Percentiles rank a stretch among this genome's conserved stretches.
phyloP scores from a whole-genome alignment of 2,888 invertebrate species.

The Pharmacophagus antenor region DNA sequence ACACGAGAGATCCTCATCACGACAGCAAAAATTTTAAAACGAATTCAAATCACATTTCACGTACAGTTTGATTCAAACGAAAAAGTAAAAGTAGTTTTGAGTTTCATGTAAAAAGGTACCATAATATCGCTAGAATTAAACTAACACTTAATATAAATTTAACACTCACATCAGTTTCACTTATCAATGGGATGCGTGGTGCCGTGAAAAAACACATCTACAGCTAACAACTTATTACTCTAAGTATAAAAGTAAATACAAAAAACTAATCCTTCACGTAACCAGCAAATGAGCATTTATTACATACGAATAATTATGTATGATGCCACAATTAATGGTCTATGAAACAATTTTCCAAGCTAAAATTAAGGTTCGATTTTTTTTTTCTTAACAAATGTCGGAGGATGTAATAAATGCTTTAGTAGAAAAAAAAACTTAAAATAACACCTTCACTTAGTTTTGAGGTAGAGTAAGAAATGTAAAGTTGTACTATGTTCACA shows the following conservation, averaged over 20 bases:
- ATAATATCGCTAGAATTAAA: not conserved
- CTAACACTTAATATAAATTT: not conserved
- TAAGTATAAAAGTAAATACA: too few relatives aligned
- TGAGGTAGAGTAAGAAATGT: constrained; percentile 24
- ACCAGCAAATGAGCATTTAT: not conserved
- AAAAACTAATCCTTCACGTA: not conserved
- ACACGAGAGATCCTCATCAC: too few relatives aligned
- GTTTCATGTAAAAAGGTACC: too few relatives aligned
- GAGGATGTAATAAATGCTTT: constrained; percentile 19
- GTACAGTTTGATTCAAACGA: too few relatives aligned
- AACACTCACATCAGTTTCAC: not conserved
- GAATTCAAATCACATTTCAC: not conserved
- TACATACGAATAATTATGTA: not conserved
- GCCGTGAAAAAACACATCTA: not conserved
- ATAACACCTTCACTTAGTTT: constrained; percentile 15
- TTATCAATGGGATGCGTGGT: not conserved
- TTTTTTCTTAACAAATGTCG: not conserved
- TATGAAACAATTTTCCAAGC: not conserved
- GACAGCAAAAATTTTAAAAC: not conserved
- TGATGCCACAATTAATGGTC: too few relatives aligned
- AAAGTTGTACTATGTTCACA: not conserved
- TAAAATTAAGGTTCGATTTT: too few relatives aligned
- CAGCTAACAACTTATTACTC: too few relatives aligned
- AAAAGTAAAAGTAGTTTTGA: too few relatives aligned
- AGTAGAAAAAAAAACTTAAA: constrained; percentile 10